Evolutionary conservation across 1,140 invertebrate species (phyloP).

Genomic region (Aphaenogaster rudis): DNA sequence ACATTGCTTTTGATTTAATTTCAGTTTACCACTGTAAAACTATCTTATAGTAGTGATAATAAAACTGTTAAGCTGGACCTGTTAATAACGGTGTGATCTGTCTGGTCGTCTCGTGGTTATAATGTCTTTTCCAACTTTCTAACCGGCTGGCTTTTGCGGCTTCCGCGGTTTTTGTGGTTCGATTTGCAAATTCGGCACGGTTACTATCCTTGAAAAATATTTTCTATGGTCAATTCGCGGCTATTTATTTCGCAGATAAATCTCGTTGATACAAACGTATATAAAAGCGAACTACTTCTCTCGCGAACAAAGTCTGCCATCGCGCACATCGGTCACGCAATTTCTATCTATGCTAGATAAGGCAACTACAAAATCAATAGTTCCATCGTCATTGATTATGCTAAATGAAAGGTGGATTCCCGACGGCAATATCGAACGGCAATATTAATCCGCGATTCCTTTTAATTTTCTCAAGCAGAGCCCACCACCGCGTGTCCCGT

Average conservation of each 20-base stretch:
- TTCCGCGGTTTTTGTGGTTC: constrained; percentile 14
- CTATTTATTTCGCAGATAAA: neutral
- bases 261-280: neutral
- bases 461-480: constrained; percentile 78
- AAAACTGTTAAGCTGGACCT: constrained; percentile 65
- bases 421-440: constrained; percentile 26
- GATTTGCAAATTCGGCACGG: neutral
- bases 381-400: constrained; percentile 34
- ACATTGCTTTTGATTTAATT: constrained; percentile 80
- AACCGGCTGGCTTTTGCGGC: constrained; percentile 50
- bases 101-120: constrained; percentile 56
- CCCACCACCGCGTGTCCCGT: constrained; percentile 80
- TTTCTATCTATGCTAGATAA: neutral
- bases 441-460: constrained; percentile 81
- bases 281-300: neutral
- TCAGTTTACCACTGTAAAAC: constrained; percentile 84
- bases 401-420: neutral
- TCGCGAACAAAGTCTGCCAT: neutral
- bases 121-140: constrained; percentile 9
- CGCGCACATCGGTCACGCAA: neutral
- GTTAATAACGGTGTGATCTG: constrained; percentile 80
- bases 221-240: neutral
- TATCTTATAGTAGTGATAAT: constrained; percentile 80
- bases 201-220: neutral
- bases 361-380: constrained; percentile 15